Base-by-base conservation (phyloP, 2,797 vertebrate species). In the Euphonia xanthogaster region DNA sequence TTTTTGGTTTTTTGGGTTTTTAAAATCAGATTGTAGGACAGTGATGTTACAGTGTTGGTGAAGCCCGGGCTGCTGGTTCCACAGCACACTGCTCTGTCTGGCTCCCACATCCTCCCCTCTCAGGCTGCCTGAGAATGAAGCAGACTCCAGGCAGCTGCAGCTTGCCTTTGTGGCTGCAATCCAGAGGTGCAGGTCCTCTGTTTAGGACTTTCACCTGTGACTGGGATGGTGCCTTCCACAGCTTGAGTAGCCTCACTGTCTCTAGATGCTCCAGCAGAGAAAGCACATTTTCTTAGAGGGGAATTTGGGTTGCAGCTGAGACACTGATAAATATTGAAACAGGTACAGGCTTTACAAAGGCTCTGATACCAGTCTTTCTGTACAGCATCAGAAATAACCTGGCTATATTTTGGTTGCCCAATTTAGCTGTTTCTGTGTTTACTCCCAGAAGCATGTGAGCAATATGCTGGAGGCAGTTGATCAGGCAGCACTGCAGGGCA, bases 401-500 rank as follows among this genome's bases (percentile, higher is more conserved):
- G 11, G 20, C 37, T 47, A 0, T 30, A 19, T 65, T 87, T 66
- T 65, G 19, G 7, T 47, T 50, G 17, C 31, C 18, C 14, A 35
- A 0, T 22, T 5, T 24, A 20, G 4, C 7, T 75, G 7, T 72
- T 6, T 3, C 50, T 50, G 31, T 75, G 12, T n/a, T 74, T 71
- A 7, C 12, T 63, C 21, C n/a, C 25, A 77, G 70, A 58, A 84
- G 37, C 9, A 24, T 0, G 0, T 35, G 17, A 65, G 11, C 35
- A 61, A 4, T 44, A 2, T 51, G 19, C 33, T 76, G 28, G 45
- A 54, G 24, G 4, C 4, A 14, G 19, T 4, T 70, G 25, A 65
- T 28, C 17, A 63, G 42, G 20, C 57, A 86, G 7, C 25, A 14
- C 10, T 20, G 12, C 30, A 75, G 58, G 42, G 40, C 22, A 33